Conservation (phyloP, 1,140 invertebrate species). For the Harlomillsia oculata region DNA sequence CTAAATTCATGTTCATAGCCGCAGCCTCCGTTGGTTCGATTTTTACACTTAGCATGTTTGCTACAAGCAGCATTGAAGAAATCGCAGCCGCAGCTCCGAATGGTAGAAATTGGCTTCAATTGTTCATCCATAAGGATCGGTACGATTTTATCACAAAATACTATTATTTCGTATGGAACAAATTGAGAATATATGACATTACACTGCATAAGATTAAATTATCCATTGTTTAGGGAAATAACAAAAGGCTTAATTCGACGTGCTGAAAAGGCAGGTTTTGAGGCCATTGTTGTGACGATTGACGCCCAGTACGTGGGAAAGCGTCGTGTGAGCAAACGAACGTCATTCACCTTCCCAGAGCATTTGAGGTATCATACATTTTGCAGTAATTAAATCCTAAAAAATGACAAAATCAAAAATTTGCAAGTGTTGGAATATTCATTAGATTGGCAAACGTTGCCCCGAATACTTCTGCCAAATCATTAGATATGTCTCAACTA, state of each 20-base stretch:
- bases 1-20: constrained; percentile 36
- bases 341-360: constrained; percentile 74
- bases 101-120: constrained; percentile 42
- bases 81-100: constrained; percentile 40
- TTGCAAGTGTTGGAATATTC: background rate
- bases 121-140: constrained; percentile 48
- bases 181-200: background rate
- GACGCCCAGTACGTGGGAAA: constrained; percentile 66
- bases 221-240: constrained; percentile 52
- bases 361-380: constrained; percentile 55
- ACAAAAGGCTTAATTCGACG: constrained; percentile 62
- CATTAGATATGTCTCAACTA: background rate
- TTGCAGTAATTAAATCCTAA: background rate
- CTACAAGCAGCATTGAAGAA: constrained; percentile 47
- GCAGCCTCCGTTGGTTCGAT: constrained; percentile 40
- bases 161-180: background rate
- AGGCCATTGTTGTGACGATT: constrained; percentile 24
- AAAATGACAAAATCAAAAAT: background rate
- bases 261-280: constrained; percentile 69
- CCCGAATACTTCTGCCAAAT: background rate
- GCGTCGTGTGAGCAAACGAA: constrained; percentile 64
- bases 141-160: constrained; percentile 7
- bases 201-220: background rate
- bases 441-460: constrained; percentile 10
- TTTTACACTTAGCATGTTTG: constrained; percentile 45